A percentile compares a stretch with the other conserved stretches of the same genome.
Conservation (phyloP, 2,888 invertebrate species). For the Plebejus anna region DNA sequence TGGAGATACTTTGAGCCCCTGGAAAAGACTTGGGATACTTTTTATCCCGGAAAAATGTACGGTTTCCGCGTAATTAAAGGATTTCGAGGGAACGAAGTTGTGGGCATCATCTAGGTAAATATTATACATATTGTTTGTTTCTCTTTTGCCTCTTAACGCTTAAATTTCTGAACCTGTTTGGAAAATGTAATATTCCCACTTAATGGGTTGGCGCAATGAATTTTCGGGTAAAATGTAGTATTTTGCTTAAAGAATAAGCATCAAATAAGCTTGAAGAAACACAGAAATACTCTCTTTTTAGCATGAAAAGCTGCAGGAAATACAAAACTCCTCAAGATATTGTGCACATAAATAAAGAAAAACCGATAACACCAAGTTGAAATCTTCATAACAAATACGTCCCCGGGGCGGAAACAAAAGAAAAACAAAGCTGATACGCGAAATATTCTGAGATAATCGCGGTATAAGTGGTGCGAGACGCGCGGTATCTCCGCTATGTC, state of each 20-base stretch:
- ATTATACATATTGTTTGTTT: too few species aligned
- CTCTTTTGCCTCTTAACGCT: too few species aligned
- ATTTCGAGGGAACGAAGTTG: too few species aligned
- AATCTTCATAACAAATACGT: conserved; percentile 8
- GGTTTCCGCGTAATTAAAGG: too few species aligned
- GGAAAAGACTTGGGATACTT: too few species aligned
- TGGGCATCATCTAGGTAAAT: too few species aligned
- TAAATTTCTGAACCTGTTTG: too few species aligned
- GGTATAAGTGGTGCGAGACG: neutral
- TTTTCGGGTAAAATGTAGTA: neutral
- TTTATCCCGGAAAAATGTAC: too few species aligned
- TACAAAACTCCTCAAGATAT: neutral
- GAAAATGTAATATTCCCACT: too few species aligned
- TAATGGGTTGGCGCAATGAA: neutral
- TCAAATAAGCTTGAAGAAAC: neutral
- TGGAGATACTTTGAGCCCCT: too few species aligned
- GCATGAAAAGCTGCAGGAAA: neutral
- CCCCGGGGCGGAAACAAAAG: conserved; percentile 15
- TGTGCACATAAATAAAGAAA: neutral
- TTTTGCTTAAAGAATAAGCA: neutral
- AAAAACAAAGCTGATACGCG: conserved; percentile 12
- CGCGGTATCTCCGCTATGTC: neutral
- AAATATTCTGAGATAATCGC: conserved; percentile 6
- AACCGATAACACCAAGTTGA: conserved; percentile 20
- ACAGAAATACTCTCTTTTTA: neutral